Conservation (phyloP, 2,113 vertebrate genomes). For the Calidris pugnax region DNA sequence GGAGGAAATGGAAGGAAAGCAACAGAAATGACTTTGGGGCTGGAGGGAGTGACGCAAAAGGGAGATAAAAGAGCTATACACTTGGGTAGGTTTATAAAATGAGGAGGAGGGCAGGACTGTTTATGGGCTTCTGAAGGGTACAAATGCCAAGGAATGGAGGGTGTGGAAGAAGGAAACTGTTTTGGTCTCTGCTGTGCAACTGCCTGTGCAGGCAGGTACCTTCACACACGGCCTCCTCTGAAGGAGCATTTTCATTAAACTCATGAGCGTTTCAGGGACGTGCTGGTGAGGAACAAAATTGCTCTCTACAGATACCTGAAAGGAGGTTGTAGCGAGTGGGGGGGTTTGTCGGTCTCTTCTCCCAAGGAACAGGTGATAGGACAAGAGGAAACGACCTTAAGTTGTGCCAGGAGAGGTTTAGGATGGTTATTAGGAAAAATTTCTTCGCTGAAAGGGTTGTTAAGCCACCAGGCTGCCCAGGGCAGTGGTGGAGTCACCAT, state of each 20-base stretch:
- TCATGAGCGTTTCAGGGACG: not conserved
- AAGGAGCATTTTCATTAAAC: not conserved
- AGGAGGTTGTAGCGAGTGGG: not conserved
- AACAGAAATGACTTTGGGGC: not conserved
- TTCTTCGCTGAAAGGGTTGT: not conserved
- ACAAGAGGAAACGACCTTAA: not conserved
- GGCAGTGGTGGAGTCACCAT: not conserved
- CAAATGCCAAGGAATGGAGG: not conserved
- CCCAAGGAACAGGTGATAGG: not conserved
- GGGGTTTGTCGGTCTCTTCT: not conserved
- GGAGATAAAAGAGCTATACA: slow-evolving; percentile 9
- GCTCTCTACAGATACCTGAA: not conserved
- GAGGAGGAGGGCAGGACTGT: not conserved
- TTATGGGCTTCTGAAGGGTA: not conserved
- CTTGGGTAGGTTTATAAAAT: not conserved
- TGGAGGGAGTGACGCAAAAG: not conserved
- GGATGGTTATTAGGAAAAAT: not conserved
- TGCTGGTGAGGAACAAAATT: not conserved
- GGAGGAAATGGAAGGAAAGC: not conserved
- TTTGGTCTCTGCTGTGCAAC: not conserved
- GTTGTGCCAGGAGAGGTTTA: not conserved
- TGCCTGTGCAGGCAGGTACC: slow-evolving; percentile 7
- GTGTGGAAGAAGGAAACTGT: not conserved
- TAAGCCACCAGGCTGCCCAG: not conserved
- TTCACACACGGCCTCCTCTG: not conserved